These are phyloP conservation scores for Forbesichthys agassizii DNA, from an alignment of 2,113 vertebrate species.

Conservation along the genomic window DNA sequence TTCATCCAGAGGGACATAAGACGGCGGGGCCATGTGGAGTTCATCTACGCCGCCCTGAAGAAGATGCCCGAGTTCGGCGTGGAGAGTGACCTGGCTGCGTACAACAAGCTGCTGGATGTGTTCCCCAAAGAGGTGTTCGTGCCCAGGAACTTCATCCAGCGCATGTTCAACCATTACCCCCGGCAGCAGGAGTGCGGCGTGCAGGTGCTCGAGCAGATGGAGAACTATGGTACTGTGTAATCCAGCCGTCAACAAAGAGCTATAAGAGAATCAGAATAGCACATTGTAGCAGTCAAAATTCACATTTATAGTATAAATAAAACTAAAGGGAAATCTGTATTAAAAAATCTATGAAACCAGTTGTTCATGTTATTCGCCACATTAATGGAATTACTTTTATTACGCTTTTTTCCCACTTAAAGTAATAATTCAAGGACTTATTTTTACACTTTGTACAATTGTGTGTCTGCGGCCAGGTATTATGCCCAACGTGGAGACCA, in stretches of 20 bases:
- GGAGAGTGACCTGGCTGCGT: slow-evolving; percentile 79
- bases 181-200: slow-evolving; percentile 88
- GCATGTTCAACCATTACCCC: slow-evolving; percentile 87
- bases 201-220: slow-evolving; percentile 87
- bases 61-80: slow-evolving; percentile 87
- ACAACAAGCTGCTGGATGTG: slow-evolving; percentile 86
- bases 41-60: slow-evolving; percentile 86
- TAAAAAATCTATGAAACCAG: too few species aligned
- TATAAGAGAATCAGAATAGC: too few species aligned
- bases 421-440: too few species aligned
- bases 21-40: slow-evolving; percentile 85
- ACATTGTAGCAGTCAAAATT: too few species aligned
- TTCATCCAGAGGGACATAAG: slow-evolving; percentile 75
- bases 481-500: slow-evolving; percentile 82
- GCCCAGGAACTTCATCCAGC: slow-evolving; percentile 81
- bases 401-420: too few species aligned
- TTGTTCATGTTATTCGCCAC: too few species aligned
- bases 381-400: not conserved
- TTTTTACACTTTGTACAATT: not conserved
- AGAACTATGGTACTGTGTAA: slow-evolving; percentile 77
- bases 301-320: too few species aligned
- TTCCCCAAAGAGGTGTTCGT: slow-evolving; percentile 91
- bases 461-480: slow-evolving; percentile 71
- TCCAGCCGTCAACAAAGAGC: not conserved
- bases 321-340: too few species aligned